Evolutionary conservation across 2,113 vertebrate genomes (phyloP), one percentile per base, ranked within the genome.

Genomic region (Macquaria australasica): DNA sequence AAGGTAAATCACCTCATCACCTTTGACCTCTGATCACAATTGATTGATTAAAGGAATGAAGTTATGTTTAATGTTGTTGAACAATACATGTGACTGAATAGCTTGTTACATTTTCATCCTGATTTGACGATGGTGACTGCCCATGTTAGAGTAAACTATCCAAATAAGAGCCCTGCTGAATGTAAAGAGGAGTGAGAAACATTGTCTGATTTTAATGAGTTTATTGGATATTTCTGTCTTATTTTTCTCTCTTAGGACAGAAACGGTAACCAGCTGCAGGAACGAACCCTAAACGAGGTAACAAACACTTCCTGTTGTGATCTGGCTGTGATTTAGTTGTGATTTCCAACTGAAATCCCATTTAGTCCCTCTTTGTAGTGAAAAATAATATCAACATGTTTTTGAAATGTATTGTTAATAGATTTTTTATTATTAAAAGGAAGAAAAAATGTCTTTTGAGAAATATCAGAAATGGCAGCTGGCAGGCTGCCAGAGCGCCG

Each of bases 261-360:
- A 66, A 98, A 99, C 1, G 98, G 97, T 2, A 99, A 98, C 93
- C 97, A 97, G 93, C 83, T 98, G 66, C 95, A 95, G 31, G 95
- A 95, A 3, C 92, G 86, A 83, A 90, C 82, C 0, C 74, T 96
- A 3, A 97, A 96, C 34, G 95, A 98, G 97, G 98, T 98, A 82
- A 87, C 2, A 0, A 16, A 8, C 43, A 12, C 58, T 79, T 79
- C 62, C 60, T 76, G 28, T 31, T 34, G 34, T 34, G 3, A 34
- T 34, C 34, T 5, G 34, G 34, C 34, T 34, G 34, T 34, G 34
- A 34, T 34, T 5, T 34, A 3, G 34, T 5, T 34, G 34, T 34
- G 34, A 34, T 34, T 31, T 31, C 28, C 28, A 31, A 31, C 28
- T 31, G 28, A 31, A 31, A 31, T 31, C 28, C 28, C 28, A 31